phyloP scores from a whole-genome alignment of 2,797 vertebrate species.

The Protonibea diacanthus region DNA sequence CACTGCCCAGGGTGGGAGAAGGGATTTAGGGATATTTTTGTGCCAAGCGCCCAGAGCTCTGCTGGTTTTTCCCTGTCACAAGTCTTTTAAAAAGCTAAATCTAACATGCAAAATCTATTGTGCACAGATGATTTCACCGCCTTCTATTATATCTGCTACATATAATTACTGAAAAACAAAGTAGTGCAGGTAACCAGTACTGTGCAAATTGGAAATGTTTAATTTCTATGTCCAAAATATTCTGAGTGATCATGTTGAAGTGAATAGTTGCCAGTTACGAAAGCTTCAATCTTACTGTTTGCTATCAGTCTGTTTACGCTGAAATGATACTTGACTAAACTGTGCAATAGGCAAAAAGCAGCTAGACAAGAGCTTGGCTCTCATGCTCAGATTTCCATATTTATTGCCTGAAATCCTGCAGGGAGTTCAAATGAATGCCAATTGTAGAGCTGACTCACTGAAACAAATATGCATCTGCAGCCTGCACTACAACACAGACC shows the following conservation, averaged over 20 bases:
- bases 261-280: constrained; percentile 71
- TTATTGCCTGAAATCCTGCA: constrained; percentile 86
- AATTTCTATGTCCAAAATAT: constrained; percentile 51
- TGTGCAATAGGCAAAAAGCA: constrained; percentile 79
- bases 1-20: constrained; percentile 68
- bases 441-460: constrained; percentile 78
- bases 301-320: constrained; percentile 80
- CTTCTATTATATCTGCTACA: constrained; percentile 37
- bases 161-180: constrained; percentile 50
- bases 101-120: constrained; percentile 64
- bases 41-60: constrained; percentile 71
- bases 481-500: constrained; percentile 47
- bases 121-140: constrained; percentile 42
- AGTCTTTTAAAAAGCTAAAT: constrained; percentile 61
- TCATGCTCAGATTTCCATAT: constrained; percentile 87
- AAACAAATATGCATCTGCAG: constrained; percentile 74
- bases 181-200: constrained; percentile 17
- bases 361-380: constrained; percentile 80
- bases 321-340: constrained; percentile 84
- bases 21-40: constrained; percentile 76
- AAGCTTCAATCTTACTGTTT: constrained; percentile 73
- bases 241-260: constrained; percentile 54
- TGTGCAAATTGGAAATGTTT: constrained; percentile 49
- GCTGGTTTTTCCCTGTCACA: constrained; percentile 60
- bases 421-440: constrained; percentile 86